Percentiles rank a stretch among this genome's conserved stretches.
phyloP scores from a whole-genome alignment of 2,113 vertebrate species.

The Nerophis lumbriciformis region DNA sequence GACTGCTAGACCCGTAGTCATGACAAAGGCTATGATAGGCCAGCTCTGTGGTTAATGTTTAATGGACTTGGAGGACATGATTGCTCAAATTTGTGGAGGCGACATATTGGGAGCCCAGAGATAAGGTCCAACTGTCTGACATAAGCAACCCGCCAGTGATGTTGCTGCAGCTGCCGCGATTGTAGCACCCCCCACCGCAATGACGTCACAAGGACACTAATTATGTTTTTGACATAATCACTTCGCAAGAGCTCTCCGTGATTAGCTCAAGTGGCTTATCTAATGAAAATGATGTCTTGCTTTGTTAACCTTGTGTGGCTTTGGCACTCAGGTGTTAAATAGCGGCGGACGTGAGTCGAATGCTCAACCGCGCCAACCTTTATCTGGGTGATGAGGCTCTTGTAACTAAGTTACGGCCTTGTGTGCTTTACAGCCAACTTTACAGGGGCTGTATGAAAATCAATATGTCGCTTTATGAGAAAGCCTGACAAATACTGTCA shows the following conservation, averaged over 20 bases:
- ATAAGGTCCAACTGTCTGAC: constrained; percentile 43
- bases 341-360: constrained; percentile 25
- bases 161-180: constrained; percentile 32
- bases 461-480: constrained; percentile 51
- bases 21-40: constrained; percentile 35
- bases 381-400: constrained; percentile 5
- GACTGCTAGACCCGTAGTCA: neutral
- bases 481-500: constrained; percentile 44
- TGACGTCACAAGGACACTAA: constrained; percentile 55
- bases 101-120: constrained; percentile 30
- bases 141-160: constrained; percentile 38
- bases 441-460: constrained; percentile 57
- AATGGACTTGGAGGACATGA: constrained; percentile 59
- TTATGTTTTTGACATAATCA: constrained; percentile 62
- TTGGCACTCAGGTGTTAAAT: constrained; percentile 49
- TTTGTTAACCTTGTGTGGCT: constrained; percentile 59
- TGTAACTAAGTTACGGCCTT: constrained; percentile 22
- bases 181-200: constrained; percentile 11
- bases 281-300: constrained; percentile 64
- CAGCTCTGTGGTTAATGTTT: constrained; percentile 47
- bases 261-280: constrained; percentile 57
- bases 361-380: constrained; percentile 21
- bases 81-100: constrained; percentile 50
- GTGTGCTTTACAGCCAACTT: constrained; percentile 34
- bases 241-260: constrained; percentile 42